These are phyloP conservation scores for Xanthostigma xanthostigma DNA, from an alignment of 2,888 invertebrate genomes.

Conservation along the genomic window DNA sequence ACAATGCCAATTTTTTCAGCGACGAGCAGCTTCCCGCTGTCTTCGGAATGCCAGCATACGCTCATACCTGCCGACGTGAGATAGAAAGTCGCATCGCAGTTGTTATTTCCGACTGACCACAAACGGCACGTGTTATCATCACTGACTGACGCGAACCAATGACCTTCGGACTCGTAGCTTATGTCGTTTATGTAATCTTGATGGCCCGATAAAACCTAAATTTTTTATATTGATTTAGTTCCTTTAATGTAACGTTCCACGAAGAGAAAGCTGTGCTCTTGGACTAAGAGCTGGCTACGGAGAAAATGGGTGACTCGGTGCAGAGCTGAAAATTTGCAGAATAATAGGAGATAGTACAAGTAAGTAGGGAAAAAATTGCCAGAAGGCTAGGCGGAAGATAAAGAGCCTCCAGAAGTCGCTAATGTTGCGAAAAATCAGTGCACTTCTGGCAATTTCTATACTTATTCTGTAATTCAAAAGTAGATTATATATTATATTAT, in stretches of 20 bases:
- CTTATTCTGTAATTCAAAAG: too few species aligned
- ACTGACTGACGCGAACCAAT: slow-evolving; percentile 54
- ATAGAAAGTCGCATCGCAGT: slow-evolving; percentile 40
- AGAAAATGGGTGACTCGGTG: too few species aligned
- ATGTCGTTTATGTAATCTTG: slow-evolving; percentile 53
- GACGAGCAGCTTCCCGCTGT: slow-evolving; percentile 53
- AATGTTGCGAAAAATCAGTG: too few species aligned
- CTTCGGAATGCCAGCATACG: slow-evolving; percentile 53
- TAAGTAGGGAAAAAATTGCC: too few species aligned
- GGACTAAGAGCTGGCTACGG: too few species aligned
- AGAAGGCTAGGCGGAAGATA: too few species aligned
- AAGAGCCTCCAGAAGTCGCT: too few species aligned
- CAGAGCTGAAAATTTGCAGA: too few species aligned
- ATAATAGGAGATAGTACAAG: too few species aligned
- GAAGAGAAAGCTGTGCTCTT: not conserved
- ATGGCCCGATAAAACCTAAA: slow-evolving; percentile 43
- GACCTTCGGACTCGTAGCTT: slow-evolving; percentile 52
- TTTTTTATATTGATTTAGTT: slow-evolving; percentile 1
- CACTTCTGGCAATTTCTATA: too few species aligned
- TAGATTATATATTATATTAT: too few species aligned
- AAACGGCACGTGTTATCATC: slow-evolving; percentile 61
- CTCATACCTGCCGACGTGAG: slow-evolving; percentile 49
- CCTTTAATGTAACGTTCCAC: too few species aligned
- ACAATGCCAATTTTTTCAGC: slow-evolving; percentile 63
- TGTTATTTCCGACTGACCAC: slow-evolving; percentile 39